Evolutionary conservation across 2,797 vertebrate species (phyloP), one percentile per base, ranked within the genome.

Genomic region (Adelosebastes latens): DNA sequence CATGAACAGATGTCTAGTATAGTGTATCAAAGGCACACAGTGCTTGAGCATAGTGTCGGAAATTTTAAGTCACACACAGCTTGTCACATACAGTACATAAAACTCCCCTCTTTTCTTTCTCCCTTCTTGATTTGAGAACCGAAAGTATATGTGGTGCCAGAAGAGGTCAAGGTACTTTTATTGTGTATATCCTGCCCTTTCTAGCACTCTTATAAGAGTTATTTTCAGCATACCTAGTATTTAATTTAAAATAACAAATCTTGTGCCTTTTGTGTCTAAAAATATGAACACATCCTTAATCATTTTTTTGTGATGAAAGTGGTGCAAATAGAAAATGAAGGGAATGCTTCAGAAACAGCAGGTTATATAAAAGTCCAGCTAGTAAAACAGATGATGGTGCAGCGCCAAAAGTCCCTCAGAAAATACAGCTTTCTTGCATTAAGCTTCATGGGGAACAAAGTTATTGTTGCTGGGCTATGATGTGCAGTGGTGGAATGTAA

Each of bases 1-100:
- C 87, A 88, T 68, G 79, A 90, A 78, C 91, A 93, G 86, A 92
- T 92, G 90, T 92, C 73, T 72, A 6, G 56, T 69, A 63, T 68
- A 62, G 63, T 46, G 67, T 71, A 74, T 64, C 39, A 72, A 68
- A 65, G 64, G 49, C 56, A 73, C 20, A 53, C 16, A 32, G 68
- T 72, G 65, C 39, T 75, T 49, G 10, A 32, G 27, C 58, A 76
- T 63, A 86, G 80, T 77, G 29, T 31, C 65, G 67, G 53, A 64
- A 81, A 88, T 62, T 63, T 32, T 34, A 73, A 77, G 60, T 79
- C 62, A 71, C 11, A 73, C 22, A 4, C 31, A 60, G 8, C 60
- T 75, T 16, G 31, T 80, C 69, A 29, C 32, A 61, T 20, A 56
- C 42, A 18, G 16, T 46, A 18, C 34, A 27, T 31, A 32, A 25